Base-by-base conservation (phyloP, 2,113 vertebrate species). In the Rhinogobius similis region DNA sequence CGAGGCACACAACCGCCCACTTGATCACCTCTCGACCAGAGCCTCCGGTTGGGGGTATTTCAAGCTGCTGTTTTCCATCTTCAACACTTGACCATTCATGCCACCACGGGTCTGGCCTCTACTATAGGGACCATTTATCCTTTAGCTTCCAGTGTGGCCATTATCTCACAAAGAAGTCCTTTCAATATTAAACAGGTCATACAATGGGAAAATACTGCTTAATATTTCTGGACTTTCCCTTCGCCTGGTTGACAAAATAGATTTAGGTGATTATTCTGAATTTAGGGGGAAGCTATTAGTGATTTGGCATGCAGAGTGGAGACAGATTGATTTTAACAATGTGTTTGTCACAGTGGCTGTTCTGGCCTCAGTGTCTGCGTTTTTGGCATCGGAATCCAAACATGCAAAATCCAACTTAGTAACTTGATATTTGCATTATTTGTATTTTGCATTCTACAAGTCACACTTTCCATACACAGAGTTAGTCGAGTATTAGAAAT, bases 61-160 rank as follows among this genome's bases (percentile, higher is more conserved):
- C 80, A 73, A 65, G 13, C 83, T 82, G 59, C 81, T 89, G 79
- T 79, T 86, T 87, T 82, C 76, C 71, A 77, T 86, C 68, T 77
- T 41, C n/a, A 41, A 66, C 77, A 77, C 79, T 86, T 76, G 14
- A 2, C 67, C 65, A 83, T 87, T 79, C 66, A 76, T 70, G 53
- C 55, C 5, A 12, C 56, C 65, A 73, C 75, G 78, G 83, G 67
- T 69, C 55, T 67, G 23, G 52, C 76, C 75, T 80, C 39, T 73
- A 14, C 23, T 26, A 55, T 24, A 74, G 48, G 48, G 24, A 55
- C 20, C 46, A 59, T 84, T 87, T 82, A 65, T 76, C 67, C 62
- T 50, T 68, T 67, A 53, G 61, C 77, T 84, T 78, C 61, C 61
- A 62, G 26, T 84, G 63, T 24, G 72, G 62, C 68, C 85, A 77